These are phyloP conservation scores for Conus ventricosus DNA, from an alignment of 1,140 invertebrate genomes.

Conservation along the genomic window DNA sequence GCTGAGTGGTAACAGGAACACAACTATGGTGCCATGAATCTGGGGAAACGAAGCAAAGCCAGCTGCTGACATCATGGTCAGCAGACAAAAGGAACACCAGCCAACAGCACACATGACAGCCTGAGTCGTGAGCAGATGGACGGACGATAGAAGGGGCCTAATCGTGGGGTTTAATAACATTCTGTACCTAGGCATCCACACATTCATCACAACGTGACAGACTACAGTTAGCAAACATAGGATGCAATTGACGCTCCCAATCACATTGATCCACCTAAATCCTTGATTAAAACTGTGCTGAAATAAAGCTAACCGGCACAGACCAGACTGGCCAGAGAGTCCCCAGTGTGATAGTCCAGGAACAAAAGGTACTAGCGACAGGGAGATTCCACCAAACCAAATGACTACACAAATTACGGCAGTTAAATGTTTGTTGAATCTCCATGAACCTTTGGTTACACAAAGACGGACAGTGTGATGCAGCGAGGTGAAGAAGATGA, in stretches of 20 bases:
- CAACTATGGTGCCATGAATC: background rate
- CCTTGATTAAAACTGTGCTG: background rate
- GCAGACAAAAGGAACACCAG: background rate
- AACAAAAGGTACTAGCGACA: background rate
- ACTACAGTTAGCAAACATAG: background rate
- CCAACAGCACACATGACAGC: background rate
- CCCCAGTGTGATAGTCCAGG: background rate
- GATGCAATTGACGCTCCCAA: background rate
- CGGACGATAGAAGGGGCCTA: background rate
- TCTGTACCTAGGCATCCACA: background rate
- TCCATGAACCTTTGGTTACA: background rate
- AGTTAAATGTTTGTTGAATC: background rate
- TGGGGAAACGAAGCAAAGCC: background rate
- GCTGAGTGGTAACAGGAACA: background rate
- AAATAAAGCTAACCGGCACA: background rate
- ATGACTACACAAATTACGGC: background rate
- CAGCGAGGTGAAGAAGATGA: background rate
- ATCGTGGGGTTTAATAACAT: background rate
- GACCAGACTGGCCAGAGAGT: background rate
- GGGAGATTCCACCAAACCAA: background rate
- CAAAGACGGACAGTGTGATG: background rate
- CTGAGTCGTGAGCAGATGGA: background rate
- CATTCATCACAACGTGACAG: background rate
- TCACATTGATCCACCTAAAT: background rate
- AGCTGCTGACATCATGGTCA: background rate